Evolutionary conservation across 2,888 invertebrate genomes (phyloP), one percentile per base, ranked within the genome.

Genomic region (Meiosimyza decipiens): DNA sequence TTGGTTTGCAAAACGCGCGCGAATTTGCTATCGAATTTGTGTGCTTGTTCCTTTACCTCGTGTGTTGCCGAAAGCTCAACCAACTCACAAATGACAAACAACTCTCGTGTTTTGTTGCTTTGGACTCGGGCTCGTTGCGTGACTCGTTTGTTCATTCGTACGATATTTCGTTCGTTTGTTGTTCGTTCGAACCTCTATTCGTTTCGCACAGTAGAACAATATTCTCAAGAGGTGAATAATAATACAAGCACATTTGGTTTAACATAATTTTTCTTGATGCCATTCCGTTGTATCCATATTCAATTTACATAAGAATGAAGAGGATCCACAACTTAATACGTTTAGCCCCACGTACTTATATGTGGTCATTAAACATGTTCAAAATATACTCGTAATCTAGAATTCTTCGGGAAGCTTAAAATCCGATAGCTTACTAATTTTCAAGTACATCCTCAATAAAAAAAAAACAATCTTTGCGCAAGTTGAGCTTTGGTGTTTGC

Each of bases 71-170:
- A 78, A 77, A 79, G 77, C 78, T 77, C 77, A 79, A 70, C 77
- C 76, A 80, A 79, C 79, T 78, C 78, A 79, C 77, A 81, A 79
- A 79, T 80, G 80, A 81, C 82, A 81, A 82, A 79, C 79, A 80
- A 79, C 79, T 79, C 74, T 73, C 77, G 71, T 73, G 70, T 60
- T 75, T 55, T 75, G 73, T 74, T 76, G 74, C 69, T 68, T 73
- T 69, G 64, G 55, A 63, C 70, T 62, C 54, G 70, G 40, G 50
- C 51, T 52, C 40, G 40, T 59, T 62, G 52, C 60, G 68, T 55
- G 22, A 16, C 65, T 70, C 68, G 68, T 52, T 73, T 71, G 67
- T 54, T 54, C 16, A n/a, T n/a, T 54, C 55, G 50, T 64, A 51
- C 51, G 64, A 49, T 68, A n/a, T 33, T 67, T 67, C 18, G 47